phyloP scores from a whole-genome alignment of 2,797 vertebrate genomes.

The Chelonia mydas region DNA sequence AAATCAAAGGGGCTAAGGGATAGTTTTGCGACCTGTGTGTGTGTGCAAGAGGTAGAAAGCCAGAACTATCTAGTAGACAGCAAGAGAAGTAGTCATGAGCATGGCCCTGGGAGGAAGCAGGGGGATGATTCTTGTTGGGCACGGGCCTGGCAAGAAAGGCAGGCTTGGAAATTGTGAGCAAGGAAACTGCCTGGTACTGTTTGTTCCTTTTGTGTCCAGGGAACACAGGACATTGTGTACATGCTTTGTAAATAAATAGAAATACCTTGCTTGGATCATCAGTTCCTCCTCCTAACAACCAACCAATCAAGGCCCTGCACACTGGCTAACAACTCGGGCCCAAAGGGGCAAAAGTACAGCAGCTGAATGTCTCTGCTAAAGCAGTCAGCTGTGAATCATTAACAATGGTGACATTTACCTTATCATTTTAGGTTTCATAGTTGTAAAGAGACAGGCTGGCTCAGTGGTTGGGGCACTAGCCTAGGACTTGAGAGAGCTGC shows the following conservation, averaged over 20 bases:
- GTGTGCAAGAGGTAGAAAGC: not conserved
- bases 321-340: not conserved
- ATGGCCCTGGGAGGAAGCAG: too few relatives aligned
- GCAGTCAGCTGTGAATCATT: not conserved
- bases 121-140: not conserved
- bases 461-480: not conserved
- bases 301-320: not conserved
- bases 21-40: too few relatives aligned
- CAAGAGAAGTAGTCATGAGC: not conserved
- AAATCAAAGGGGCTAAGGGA: not conserved
- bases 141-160: too few relatives aligned
- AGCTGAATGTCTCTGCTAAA: not conserved
- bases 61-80: not conserved
- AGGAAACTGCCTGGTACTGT: not conserved
- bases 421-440: not conserved
- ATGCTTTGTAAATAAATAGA: not conserved
- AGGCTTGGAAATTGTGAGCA: not conserved
- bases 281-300: not conserved
- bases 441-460: too few relatives aligned
- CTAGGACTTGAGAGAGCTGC: not conserved
- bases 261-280: not conserved
- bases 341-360: not conserved
- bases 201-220: not conserved
- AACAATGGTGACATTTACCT: not conserved
- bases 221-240: not conserved